phyloP scores from a whole-genome alignment of 2,797 vertebrate species.

The Semaprochilodus insignis region DNA sequence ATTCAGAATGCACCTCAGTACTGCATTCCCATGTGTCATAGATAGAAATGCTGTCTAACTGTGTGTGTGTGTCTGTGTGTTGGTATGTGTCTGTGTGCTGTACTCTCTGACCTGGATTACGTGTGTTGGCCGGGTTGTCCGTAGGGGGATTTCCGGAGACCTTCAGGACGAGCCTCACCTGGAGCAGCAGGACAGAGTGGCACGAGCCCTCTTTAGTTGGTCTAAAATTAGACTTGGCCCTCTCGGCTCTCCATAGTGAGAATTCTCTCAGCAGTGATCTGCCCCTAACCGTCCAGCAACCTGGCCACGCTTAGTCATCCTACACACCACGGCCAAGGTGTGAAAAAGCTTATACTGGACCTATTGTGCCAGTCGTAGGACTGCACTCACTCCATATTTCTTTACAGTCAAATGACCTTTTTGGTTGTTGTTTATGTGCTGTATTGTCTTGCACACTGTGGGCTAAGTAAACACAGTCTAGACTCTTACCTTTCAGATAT shows the following conservation, averaged over 20 bases:
- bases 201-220: slow-evolving; percentile 33
- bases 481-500: no score
- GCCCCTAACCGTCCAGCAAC: slow-evolving; percentile 40
- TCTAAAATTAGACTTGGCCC: slow-evolving; percentile 45
- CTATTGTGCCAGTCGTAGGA: not conserved
- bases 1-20: no score
- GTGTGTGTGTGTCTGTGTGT: not conserved
- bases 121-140: slow-evolving; percentile 6
- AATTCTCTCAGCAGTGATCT: slow-evolving; percentile 31
- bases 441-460: not conserved
- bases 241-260: slow-evolving; percentile 32
- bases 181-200: slow-evolving; percentile 16
- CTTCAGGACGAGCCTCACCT: slow-evolving; percentile 36
- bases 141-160: slow-evolving; percentile 45
- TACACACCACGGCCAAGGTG: not conserved
- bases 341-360: not conserved
- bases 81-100: not conserved
- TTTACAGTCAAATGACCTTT: not conserved
- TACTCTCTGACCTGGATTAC: not conserved
- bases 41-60: not conserved
- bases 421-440: no score
- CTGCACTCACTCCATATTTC: not conserved
- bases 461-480: not conserved
- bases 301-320: slow-evolving; percentile 31
- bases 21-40: not conserved